phyloP scores from a whole-genome alignment of 2,888 invertebrate species.

The Palloptera scutellata region DNA sequence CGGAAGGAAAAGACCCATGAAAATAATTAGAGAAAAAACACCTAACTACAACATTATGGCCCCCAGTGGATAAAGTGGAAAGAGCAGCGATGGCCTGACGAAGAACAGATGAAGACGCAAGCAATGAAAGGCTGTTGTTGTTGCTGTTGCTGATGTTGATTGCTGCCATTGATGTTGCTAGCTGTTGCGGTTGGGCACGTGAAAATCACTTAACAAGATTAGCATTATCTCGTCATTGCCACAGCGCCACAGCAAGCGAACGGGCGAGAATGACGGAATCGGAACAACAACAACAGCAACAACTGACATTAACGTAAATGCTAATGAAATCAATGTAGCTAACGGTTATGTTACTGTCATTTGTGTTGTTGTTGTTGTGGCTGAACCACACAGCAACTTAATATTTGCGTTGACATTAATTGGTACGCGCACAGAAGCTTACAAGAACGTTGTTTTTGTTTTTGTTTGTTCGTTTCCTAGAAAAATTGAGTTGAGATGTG shows the following conservation, averaged over 20 bases:
- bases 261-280: background rate
- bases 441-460: no score
- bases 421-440: no score
- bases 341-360: no score
- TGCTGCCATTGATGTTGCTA: background rate
- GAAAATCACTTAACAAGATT: conserved; percentile 33
- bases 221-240: conserved; percentile 22
- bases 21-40: conserved; percentile 17
- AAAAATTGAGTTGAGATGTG: no score
- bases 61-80: background rate
- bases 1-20: conserved; percentile 9
- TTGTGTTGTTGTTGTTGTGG: no score
- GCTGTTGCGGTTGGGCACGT: conserved; percentile 12
- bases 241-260: background rate
- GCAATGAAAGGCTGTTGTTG: background rate
- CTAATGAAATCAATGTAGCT: no score
- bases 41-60: background rate
- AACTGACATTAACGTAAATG: background rate
- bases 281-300: background rate
- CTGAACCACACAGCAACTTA: no score
- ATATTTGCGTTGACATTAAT: no score
- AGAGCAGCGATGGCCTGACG: background rate
- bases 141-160: background rate
- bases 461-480: no score
- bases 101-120: background rate